Evolutionary conservation across 2,113 vertebrate species (phyloP).

Genomic region (Podarcis cretensis): DNA sequence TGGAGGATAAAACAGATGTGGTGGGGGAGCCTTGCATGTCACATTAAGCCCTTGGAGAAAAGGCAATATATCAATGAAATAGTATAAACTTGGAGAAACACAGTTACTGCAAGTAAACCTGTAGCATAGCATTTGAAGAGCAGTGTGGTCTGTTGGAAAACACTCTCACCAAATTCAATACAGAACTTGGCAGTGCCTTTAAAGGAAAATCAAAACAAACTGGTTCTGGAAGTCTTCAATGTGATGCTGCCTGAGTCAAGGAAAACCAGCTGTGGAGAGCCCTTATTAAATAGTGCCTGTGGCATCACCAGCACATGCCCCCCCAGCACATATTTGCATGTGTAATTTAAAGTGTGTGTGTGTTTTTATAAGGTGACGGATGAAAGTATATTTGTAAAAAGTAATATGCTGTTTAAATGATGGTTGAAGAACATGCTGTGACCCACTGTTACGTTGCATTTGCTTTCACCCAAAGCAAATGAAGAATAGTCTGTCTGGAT

Average conservation of each 20-base stretch:
- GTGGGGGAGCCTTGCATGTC: no score
- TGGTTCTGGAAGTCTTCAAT: not conserved
- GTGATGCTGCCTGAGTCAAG: not conserved
- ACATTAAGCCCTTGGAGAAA: no score
- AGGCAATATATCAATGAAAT: no score
- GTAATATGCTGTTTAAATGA: no score
- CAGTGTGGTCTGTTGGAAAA: not conserved
- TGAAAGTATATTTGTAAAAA: no score
- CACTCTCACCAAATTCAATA: not conserved
- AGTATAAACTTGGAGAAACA: not conserved
- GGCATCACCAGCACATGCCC: not conserved
- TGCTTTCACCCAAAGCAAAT: no score
- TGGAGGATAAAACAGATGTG: not conserved
- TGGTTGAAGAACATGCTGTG: no score
- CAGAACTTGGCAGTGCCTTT: not conserved
- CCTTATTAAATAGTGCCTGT: not conserved
- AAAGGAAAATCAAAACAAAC: not conserved
- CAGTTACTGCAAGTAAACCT: not conserved
- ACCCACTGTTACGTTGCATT: no score
- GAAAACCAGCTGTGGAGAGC: not conserved
- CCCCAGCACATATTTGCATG: not conserved
- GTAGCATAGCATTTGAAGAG: not conserved
- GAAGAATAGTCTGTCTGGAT: no score
- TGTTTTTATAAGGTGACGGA: no score
- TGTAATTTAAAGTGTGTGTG: no score